Evolutionary conservation across 2,797 vertebrate species (phyloP).

Genomic region (Synanceia verrucosa): DNA sequence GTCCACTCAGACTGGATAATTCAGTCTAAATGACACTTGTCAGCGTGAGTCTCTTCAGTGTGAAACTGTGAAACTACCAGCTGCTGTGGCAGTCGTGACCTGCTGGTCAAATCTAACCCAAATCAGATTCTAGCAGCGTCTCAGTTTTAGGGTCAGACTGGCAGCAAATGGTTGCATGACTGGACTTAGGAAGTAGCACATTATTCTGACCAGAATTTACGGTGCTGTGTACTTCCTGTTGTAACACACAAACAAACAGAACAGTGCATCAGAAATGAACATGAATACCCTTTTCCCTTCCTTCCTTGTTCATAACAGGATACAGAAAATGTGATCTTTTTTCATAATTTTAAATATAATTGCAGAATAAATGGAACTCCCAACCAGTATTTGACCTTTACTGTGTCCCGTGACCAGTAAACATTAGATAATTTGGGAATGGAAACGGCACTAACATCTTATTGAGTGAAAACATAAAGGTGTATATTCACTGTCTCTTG

Average conservation of each 20-base stretch:
- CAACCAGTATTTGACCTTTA: neutral
- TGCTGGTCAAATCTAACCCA: conserved; percentile 4
- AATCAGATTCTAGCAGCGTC: conserved; percentile 14
- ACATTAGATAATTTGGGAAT: neutral
- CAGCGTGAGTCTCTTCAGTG: conserved; percentile 6
- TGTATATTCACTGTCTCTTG: neutral
- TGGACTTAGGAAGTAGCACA: neutral
- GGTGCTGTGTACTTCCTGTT: neutral
- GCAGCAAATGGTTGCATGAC: conserved; percentile 7
- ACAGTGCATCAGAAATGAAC: neutral
- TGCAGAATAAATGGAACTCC: neutral
- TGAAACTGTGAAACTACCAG: conserved; percentile 9
- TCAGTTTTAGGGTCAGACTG: conserved; percentile 19
- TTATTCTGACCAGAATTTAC: neutral
- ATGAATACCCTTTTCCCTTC: no score
- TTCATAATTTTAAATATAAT: no score
- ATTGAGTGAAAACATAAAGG: neutral
- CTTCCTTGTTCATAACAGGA: neutral
- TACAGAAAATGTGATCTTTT: neutral
- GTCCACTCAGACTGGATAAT: neutral
- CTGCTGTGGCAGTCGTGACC: conserved; percentile 7
- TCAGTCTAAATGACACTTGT: conserved; percentile 10
- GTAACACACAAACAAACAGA: neutral
- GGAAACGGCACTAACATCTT: neutral
- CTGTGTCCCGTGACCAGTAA: neutral